Percentiles rank a stretch among this genome's conserved stretches.
Evolutionary conservation across 2,113 vertebrate genomes (phyloP).

Genomic region (Amblyornis subalaris): DNA sequence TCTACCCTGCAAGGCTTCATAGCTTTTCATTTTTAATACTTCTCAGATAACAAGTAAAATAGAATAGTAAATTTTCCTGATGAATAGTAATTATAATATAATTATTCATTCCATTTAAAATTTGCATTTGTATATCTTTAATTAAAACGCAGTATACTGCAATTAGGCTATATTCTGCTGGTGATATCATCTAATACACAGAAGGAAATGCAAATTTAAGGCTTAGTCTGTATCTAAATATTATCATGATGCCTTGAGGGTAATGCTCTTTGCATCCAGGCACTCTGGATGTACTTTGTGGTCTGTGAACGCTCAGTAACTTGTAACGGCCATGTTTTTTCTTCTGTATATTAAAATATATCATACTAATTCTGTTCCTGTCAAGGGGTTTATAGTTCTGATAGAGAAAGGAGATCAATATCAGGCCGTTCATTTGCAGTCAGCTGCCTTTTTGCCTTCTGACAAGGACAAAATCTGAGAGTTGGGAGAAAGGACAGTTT

Average conservation of each 20-base stretch:
- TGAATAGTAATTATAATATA: neutral
- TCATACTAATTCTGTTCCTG: neutral
- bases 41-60: neutral
- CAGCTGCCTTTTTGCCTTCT: neutral
- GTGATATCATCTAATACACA: neutral
- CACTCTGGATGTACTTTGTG: neutral
- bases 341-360: neutral
- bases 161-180: neutral
- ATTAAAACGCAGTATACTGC: neutral
- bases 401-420: neutral
- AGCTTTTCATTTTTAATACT: constrained; percentile 6
- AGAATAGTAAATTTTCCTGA: neutral
- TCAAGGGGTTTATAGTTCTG: neutral
- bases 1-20: neutral
- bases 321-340: neutral
- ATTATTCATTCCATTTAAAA: neutral
- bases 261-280: neutral
- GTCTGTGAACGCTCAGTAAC: neutral
- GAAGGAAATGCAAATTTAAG: neutral
- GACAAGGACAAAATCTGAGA: neutral
- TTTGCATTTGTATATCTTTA: neutral
- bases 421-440: neutral
- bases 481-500: neutral
- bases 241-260: neutral
- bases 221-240: neutral